Evolutionary conservation across 2,113 vertebrate genomes (phyloP).

Genomic region (Carassius gibelio): DNA sequence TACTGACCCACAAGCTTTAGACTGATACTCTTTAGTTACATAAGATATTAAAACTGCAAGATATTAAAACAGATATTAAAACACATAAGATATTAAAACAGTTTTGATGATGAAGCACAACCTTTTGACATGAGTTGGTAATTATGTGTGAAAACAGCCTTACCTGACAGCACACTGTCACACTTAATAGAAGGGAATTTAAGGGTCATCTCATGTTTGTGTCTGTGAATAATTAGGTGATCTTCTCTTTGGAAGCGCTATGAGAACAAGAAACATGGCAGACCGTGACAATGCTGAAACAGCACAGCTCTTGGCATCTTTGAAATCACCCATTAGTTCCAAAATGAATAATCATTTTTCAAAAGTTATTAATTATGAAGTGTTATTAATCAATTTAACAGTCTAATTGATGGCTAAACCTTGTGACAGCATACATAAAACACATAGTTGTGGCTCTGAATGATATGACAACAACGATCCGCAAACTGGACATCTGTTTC

Average conservation of each 20-base stretch:
- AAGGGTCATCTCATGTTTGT: constrained; percentile 99
- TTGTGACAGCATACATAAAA: background rate
- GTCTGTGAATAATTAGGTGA: constrained; percentile 96
- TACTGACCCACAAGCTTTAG: background rate
- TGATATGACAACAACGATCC: background rate
- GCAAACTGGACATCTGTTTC: constrained; percentile 59
- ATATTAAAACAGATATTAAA: too few species aligned
- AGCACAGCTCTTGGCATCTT: too few species aligned
- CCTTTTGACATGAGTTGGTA: background rate
- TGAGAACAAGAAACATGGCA: constrained; percentile 41
- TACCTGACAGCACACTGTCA: constrained; percentile 91
- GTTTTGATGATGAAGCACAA: background rate
- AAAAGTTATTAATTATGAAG: background rate
- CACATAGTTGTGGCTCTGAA: background rate
- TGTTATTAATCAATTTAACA: background rate
- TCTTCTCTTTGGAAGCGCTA: constrained; percentile 96
- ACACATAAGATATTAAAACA: too few species aligned
- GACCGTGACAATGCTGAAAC: background rate
- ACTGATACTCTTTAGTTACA: background rate
- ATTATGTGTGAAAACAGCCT: constrained; percentile 15
- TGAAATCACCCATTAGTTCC: background rate
- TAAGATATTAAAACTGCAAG: too few species aligned
- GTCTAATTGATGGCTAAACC: too few species aligned
- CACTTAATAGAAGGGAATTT: constrained; percentile 95
- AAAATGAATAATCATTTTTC: background rate